phyloP scores from a whole-genome alignment of 2,797 vertebrate species.

The Brachymystax lenok region DNA sequence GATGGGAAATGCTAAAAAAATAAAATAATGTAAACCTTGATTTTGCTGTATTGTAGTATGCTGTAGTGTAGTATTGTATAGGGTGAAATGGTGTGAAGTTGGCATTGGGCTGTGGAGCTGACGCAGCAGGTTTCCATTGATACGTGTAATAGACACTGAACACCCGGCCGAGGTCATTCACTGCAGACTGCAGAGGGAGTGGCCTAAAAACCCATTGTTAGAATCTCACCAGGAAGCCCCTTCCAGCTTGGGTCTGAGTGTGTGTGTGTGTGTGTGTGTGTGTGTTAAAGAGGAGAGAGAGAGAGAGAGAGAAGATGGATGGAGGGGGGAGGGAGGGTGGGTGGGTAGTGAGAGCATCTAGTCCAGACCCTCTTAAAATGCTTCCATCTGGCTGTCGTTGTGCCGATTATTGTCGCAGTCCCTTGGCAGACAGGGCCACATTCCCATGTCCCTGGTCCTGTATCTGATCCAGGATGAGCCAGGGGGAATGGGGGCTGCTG shows the following conservation, averaged over 20 bases:
- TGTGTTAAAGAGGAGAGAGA: not conserved
- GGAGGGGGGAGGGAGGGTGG: not conserved
- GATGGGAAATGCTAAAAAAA: not conserved
- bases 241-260: not conserved
- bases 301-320: constrained; percentile 1
- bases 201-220: constrained; percentile 5
- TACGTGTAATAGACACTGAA: constrained; percentile 37
- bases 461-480: not conserved
- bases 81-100: not conserved
- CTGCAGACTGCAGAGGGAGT: constrained; percentile 31
- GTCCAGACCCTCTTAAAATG: constrained; percentile 18
- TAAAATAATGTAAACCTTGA: not conserved
- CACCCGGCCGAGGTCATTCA: constrained; percentile 35
- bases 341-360: not conserved
- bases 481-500: not conserved
- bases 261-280: no score
- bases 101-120: constrained; percentile 40
- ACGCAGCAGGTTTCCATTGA: constrained; percentile 46
- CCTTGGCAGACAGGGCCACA: constrained; percentile 42
- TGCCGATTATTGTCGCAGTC: constrained; percentile 52
- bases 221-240: not conserved
- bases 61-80: not conserved
- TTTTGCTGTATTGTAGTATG: not conserved
- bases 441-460: not conserved
- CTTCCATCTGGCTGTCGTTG: constrained; percentile 9